phyloP scores from a whole-genome alignment of 2,113 vertebrate species.

The Tylochromis polylepis region DNA sequence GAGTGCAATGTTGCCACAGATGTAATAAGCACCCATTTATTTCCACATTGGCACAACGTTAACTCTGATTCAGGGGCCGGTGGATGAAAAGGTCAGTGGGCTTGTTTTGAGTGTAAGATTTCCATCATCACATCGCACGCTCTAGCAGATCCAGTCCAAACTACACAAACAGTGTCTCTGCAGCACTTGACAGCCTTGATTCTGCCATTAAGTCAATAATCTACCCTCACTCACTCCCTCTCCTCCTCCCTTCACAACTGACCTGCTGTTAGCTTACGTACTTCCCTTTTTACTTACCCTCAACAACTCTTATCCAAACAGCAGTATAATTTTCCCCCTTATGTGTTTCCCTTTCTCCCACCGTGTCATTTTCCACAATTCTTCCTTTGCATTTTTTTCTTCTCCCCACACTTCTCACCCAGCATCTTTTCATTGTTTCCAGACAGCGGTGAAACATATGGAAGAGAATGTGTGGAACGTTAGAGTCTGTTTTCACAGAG shows the following conservation, averaged over 20 bases:
- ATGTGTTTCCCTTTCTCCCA: conserved; percentile 41
- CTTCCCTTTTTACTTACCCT: conserved; percentile 60
- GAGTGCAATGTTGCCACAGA: conserved; percentile 38
- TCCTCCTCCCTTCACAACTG: conserved; percentile 24
- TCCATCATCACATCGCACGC: conserved; percentile 62
- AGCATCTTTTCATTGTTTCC: conserved; percentile 56
- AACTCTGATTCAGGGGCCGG: conserved; percentile 42
- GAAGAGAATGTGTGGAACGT: conserved; percentile 42
- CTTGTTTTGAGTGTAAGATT: conserved; percentile 68
- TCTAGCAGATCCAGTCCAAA: conserved; percentile 42
- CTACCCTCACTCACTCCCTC: conserved; percentile 21
- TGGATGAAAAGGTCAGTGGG: conserved; percentile 60
- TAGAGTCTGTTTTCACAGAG: conserved; percentile 31
- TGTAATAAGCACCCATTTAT: conserved; percentile 59
- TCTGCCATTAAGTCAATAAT: conserved; percentile 62
- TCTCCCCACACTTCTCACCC: conserved; percentile 6
- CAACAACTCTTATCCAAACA: conserved; percentile 60
- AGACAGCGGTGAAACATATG: conserved; percentile 54
- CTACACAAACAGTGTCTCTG: conserved; percentile 63
- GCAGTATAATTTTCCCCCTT: conserved; percentile 40
- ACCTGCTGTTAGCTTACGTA: conserved; percentile 46
- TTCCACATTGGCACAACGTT: conserved; percentile 50
- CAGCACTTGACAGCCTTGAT: conserved; percentile 55
- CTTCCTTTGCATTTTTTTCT: conserved; percentile 9
- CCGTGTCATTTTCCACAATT: conserved; percentile 41